Evolutionary conservation across 2,888 invertebrate species (phyloP).

Genomic region (Tubiluchus corallicola): DNA sequence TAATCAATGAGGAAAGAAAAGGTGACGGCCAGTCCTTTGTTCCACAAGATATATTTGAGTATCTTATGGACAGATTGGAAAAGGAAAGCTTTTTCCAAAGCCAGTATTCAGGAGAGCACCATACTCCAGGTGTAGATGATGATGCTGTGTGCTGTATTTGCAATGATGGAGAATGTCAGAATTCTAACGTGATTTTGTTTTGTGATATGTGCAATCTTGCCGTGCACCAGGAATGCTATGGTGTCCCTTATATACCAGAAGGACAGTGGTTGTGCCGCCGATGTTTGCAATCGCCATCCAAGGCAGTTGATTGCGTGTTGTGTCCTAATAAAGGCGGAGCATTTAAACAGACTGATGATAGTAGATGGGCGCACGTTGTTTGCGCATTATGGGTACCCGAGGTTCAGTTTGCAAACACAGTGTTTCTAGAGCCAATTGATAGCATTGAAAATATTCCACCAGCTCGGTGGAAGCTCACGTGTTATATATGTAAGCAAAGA

Average conservation of each 20-base stretch:
- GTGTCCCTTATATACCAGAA: slow-evolving; percentile 89
- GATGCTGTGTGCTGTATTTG: slow-evolving; percentile 98
- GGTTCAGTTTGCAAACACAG: slow-evolving; percentile 89
- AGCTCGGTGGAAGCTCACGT: slow-evolving; percentile 86
- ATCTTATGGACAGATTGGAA: slow-evolving; percentile 91
- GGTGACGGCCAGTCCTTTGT: slow-evolving; percentile 41
- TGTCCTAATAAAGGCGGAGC: slow-evolving; percentile 97
- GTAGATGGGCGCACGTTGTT: slow-evolving; percentile 94
- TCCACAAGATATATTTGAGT: slow-evolving; percentile 71
- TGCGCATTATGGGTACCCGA: slow-evolving; percentile 99
- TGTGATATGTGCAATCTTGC: slow-evolving; percentile 99
- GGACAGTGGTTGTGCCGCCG: slow-evolving; percentile 94
- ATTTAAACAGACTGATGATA: slow-evolving; percentile 89
- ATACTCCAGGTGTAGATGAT: slow-evolving; percentile 44
- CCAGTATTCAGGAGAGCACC: background rate
- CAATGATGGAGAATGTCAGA: slow-evolving; percentile 95
- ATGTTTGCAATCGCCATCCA: slow-evolving; percentile 85
- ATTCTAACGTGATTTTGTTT: slow-evolving; percentile 93
- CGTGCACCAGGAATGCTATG: slow-evolving; percentile 97
- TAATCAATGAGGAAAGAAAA: slow-evolving; percentile 60
- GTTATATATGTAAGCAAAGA: slow-evolving; percentile 65
- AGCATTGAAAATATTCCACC: slow-evolving; percentile 87
- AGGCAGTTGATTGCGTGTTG: slow-evolving; percentile 87
- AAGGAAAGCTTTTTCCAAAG: slow-evolving; percentile 59
- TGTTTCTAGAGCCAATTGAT: slow-evolving; percentile 89